Evolutionary conservation across 2,113 vertebrate species (phyloP).

Genomic region (Brachionichthys hirsutus): DNA sequence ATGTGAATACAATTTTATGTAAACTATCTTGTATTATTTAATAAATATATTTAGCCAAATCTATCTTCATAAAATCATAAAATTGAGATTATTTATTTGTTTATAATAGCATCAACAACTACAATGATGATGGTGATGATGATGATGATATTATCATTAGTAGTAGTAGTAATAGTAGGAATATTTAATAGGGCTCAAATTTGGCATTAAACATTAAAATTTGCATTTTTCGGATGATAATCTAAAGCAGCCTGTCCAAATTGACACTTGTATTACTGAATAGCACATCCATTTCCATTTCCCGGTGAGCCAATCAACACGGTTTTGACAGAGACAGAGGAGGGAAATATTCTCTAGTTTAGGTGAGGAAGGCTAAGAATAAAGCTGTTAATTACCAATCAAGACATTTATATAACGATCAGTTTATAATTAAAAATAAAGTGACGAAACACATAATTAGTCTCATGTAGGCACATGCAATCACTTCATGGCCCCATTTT

Average conservation of each 20-base stretch:
- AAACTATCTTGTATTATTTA: too few species aligned
- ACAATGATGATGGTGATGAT: too few species aligned
- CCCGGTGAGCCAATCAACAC: slow-evolving; percentile 19
- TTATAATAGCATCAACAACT: too few species aligned
- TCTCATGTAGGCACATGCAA: background rate
- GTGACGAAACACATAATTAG: slow-evolving; percentile 9
- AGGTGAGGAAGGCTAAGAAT: slow-evolving; percentile 11
- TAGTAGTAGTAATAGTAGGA: too few species aligned
- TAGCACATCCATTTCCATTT: background rate
- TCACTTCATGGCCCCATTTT: slow-evolving; percentile 4
- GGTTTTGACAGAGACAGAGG: slow-evolving; percentile 1
- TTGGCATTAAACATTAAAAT: too few species aligned
- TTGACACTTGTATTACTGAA: background rate
- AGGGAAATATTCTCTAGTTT: slow-evolving; percentile 3
- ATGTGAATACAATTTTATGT: background rate
- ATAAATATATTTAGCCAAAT: too few species aligned
- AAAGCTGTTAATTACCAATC: slow-evolving; percentile 39
- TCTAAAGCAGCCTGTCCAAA: too few species aligned
- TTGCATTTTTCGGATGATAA: too few species aligned
- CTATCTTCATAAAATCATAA: too few species aligned
- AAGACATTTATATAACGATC: slow-evolving; percentile 25
- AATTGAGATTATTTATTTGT: too few species aligned
- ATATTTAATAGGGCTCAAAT: too few species aligned
- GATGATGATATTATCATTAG: too few species aligned
- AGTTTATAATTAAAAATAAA: slow-evolving; percentile 26